These are phyloP conservation scores for Drosophila sordidula DNA, from an alignment of 2,888 invertebrate species.

Conservation along the genomic window DNA sequence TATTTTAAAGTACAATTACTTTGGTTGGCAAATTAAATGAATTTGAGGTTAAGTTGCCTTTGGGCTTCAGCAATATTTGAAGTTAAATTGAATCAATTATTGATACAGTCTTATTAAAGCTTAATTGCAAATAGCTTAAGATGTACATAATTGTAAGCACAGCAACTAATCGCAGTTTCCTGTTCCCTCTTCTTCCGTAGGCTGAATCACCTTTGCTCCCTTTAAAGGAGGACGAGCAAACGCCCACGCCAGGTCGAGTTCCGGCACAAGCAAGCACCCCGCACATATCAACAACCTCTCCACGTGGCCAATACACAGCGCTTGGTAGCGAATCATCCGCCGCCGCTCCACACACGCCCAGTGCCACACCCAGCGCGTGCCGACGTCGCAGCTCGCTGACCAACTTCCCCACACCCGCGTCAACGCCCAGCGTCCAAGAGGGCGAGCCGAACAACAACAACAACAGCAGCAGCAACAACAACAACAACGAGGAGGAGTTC, in stretches of 20 bases:
- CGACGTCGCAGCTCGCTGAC: slow-evolving; percentile 74
- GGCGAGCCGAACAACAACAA: slow-evolving; percentile 54
- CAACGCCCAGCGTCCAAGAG: slow-evolving; percentile 19
- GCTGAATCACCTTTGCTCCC: slow-evolving; percentile 83
- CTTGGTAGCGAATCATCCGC: slow-evolving; percentile 11
- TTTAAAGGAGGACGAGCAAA: slow-evolving; percentile 61
- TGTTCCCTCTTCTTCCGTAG: slow-evolving; percentile 52
- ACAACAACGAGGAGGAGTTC: slow-evolving; percentile 50
- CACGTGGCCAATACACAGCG: slow-evolving; percentile 26
- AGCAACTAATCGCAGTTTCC: neutral
- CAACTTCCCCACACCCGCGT: slow-evolving; percentile 24
- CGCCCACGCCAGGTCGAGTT: slow-evolving; percentile 34
- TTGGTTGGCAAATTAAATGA: neutral
- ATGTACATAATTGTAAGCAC: no score
- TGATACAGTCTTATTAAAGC: no score
- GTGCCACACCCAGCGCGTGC: slow-evolving; percentile 46
- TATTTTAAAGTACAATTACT: no score
- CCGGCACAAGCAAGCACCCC: slow-evolving; percentile 42
- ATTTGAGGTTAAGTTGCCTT: neutral
- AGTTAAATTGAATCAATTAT: neutral
- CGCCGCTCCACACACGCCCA: slow-evolving; percentile 2
- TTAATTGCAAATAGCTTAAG: neutral
- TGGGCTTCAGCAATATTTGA: no score
- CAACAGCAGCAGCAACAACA: slow-evolving; percentile 48
- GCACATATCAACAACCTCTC: slow-evolving; percentile 73